Percentiles rank a stretch among this genome's conserved stretches.
These are phyloP conservation scores for Epicauta chinensis DNA, from an alignment of 1,140 invertebrate species.

Conservation along the genomic window DNA sequence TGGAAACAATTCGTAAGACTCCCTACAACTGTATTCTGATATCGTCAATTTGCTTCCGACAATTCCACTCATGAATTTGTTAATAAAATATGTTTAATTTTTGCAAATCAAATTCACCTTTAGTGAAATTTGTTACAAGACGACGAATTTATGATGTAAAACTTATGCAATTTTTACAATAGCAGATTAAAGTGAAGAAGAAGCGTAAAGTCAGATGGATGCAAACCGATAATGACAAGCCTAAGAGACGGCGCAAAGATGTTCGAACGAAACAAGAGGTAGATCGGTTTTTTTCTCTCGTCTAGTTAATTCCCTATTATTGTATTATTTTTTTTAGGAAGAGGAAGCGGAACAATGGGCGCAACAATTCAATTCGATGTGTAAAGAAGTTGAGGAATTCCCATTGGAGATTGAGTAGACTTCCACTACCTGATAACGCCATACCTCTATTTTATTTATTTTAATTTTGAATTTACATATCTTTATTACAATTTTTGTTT, in stretches of 20 bases:
- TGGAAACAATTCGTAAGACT: no score
- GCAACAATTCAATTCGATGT: conserved; percentile 17
- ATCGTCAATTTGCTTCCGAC: no score
- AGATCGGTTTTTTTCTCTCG: no score
- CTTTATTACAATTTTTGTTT: background rate
- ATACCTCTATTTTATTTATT: conserved; percentile 2
- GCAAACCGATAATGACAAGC: background rate
- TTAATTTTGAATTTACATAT: background rate
- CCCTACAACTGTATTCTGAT: no score
- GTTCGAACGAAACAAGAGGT: conserved; percentile 16
- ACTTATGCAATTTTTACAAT: background rate
- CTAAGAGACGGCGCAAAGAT: conserved; percentile 8
- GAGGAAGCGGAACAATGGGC: conserved; percentile 20
- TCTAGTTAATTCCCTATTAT: conserved; percentile 3
- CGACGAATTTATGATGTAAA: background rate
- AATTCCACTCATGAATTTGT: no score
- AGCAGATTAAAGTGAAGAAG: background rate
- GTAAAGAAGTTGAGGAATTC: conserved; percentile 18
- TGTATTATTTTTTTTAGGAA: conserved; percentile 10
- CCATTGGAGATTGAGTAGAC: conserved; percentile 5
- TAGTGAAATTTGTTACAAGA: no score
- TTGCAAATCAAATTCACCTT: no score
- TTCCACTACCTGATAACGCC: background rate
- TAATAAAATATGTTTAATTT: no score
- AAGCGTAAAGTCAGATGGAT: conserved; percentile 1